phyloP scores from a whole-genome alignment of 2,888 invertebrate genomes.

The Galerucella nymphaeae region DNA sequence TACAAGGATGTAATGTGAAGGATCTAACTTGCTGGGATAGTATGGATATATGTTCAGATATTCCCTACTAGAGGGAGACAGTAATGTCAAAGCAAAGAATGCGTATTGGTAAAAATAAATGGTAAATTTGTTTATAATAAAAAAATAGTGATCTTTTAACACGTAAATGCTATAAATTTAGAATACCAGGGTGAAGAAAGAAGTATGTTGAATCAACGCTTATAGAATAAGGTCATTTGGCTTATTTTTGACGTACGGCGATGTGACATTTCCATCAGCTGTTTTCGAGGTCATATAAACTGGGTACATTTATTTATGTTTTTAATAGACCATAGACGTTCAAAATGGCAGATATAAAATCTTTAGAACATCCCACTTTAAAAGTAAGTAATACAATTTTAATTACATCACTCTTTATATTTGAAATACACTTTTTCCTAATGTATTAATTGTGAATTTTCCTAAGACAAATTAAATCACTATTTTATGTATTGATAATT shows the following conservation, averaged over 20 bases:
- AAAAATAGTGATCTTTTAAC: too few species aligned
- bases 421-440: not conserved
- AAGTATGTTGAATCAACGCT: too few species aligned
- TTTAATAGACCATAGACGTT: slow-evolving; percentile 43
- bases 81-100: too few species aligned
- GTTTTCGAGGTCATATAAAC: slow-evolving; percentile 34
- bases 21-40: not conserved
- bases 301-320: slow-evolving; percentile 47
- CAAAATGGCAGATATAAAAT: slow-evolving; percentile 91
- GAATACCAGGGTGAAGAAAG: too few species aligned
- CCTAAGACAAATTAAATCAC: too few species aligned
- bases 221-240: slow-evolving; percentile 11
- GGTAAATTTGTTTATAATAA: too few species aligned
- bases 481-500: too few species aligned
- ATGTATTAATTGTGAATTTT: not conserved
- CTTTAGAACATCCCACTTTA: slow-evolving; percentile 94
- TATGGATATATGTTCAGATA: too few species aligned
- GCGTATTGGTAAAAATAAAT: too few species aligned
- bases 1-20: not conserved
- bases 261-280: slow-evolving; percentile 35
- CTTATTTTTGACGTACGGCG: slow-evolving; percentile 12
- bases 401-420: not conserved
- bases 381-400: slow-evolving; percentile 72
- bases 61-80: too few species aligned
- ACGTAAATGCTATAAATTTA: too few species aligned